Conservation (phyloP, 2,797 vertebrate genomes). For the Rhinichthys osculus region DNA sequence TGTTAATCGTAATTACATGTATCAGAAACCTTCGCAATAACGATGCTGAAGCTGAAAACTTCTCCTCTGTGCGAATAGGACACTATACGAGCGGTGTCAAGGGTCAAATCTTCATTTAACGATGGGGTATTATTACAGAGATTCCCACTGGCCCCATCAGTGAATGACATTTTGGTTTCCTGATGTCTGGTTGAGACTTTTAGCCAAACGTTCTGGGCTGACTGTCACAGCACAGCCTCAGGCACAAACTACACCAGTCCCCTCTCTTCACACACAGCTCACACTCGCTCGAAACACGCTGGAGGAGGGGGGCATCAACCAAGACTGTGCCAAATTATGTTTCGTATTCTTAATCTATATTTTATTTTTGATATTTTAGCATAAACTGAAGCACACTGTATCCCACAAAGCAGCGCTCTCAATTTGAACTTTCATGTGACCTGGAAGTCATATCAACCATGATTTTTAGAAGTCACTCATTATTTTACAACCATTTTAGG, state of each 20-base stretch:
- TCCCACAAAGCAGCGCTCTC: not conserved
- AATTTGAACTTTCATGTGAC: not conserved
- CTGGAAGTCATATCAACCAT: not conserved
- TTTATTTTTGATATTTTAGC: not conserved
- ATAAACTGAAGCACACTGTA: not conserved
- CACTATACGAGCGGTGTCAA: constrained; percentile 6
- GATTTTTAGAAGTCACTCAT: not conserved
- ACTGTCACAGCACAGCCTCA: constrained; percentile 69
- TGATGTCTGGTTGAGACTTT: constrained; percentile 69
- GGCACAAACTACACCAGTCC: constrained; percentile 64
- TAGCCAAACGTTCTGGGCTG: constrained; percentile 68
- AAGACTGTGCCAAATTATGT: constrained; percentile 8
- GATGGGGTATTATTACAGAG: constrained; percentile 37
- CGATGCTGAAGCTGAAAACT: not conserved
- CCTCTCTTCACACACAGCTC: constrained; percentile 67
- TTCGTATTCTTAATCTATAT: not conserved
- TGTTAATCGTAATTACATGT: not conserved
- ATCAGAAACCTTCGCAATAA: not conserved
- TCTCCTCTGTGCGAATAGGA: not conserved
- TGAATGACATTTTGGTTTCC: constrained; percentile 63
- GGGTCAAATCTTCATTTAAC: constrained; percentile 39
- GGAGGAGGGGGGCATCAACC: constrained; percentile 65
- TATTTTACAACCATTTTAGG: not conserved
- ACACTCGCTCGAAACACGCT: constrained; percentile 65
- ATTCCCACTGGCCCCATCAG: constrained; percentile 49